phyloP scores from a whole-genome alignment of 2,797 vertebrate species.

The Allobates femoralis region DNA sequence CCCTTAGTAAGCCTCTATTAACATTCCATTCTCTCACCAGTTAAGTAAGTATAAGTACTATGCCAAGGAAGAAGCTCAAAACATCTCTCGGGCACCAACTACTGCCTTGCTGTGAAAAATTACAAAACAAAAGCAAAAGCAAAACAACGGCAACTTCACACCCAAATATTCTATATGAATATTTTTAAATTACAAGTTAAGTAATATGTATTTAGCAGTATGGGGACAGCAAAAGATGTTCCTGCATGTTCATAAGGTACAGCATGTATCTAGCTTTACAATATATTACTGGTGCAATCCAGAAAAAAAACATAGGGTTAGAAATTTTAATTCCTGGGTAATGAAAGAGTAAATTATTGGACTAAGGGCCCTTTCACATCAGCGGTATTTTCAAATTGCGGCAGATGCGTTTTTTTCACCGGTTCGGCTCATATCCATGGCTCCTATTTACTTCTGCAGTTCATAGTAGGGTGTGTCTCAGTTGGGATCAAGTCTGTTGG shows the following conservation, averaged over 20 bases:
- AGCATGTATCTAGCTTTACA: neutral
- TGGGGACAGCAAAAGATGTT: neutral
- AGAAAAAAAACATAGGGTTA: neutral
- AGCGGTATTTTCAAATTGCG: too few species aligned
- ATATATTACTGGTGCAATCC: neutral
- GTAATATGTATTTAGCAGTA: neutral
- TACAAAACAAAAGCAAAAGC: too few species aligned
- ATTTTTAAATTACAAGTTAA: neutral
- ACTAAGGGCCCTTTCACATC: too few species aligned
- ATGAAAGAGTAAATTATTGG: neutral
- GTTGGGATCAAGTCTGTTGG: too few species aligned
- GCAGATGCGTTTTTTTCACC: too few species aligned
- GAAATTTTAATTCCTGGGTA: neutral
- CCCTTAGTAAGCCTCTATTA: slow-evolving; percentile 8
- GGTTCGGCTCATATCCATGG: too few species aligned
- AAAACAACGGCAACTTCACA: neutral
- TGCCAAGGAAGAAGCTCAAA: too few species aligned
- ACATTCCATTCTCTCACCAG: neutral
- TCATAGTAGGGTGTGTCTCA: too few species aligned
- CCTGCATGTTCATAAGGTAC: neutral
- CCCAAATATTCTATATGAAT: neutral
- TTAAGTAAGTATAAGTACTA: neutral
- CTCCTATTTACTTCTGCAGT: too few species aligned
- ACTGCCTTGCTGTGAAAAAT: neutral
- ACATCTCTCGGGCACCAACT: neutral